These are phyloP conservation scores for Sylvicapra grimmia DNA, from an alignment of 2,113 vertebrate genomes.

Conservation along the genomic window DNA sequence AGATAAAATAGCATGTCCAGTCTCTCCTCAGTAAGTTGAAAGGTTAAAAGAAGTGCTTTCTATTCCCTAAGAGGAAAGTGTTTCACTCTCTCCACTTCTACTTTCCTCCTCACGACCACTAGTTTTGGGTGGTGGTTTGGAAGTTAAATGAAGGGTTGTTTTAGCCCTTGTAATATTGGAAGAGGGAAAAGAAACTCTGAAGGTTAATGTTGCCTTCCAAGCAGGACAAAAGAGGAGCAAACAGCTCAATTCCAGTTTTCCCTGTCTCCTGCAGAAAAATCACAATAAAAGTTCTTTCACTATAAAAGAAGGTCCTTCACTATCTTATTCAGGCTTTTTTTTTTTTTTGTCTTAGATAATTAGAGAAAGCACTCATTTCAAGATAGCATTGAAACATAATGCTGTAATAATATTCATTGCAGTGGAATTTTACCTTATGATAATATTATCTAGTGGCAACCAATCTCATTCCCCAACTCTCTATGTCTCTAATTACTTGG, in stretches of 20 bases:
- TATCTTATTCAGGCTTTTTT: not conserved
- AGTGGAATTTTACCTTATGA: conserved; percentile 11
- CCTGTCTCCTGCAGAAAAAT: not conserved
- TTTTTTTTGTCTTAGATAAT: conserved; percentile 22
- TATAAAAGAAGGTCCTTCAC: not conserved
- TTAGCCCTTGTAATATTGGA: not conserved
- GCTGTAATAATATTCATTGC: conserved; percentile 21
- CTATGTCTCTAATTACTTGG: conserved; percentile 37
- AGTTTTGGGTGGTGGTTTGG: not conserved
- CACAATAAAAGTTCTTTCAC: not conserved
- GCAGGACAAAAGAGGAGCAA: not conserved
- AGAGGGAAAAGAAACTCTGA: not conserved
- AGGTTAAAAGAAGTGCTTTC: not conserved
- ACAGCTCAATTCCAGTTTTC: not conserved
- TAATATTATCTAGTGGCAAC: conserved; percentile 11
- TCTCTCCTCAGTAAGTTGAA: not conserved
- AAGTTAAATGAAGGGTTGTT: not conserved
- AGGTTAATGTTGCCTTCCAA: not conserved
- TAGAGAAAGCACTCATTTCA: conserved; percentile 7
- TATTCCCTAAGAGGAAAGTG: not conserved
- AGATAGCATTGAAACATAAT: not conserved
- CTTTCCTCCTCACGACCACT: not conserved
- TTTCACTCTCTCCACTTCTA: not conserved
- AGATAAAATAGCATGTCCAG: not conserved
- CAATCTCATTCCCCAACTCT: not conserved